Base-by-base conservation (phyloP, 2,888 invertebrate species). In the Papilio elwesi region DNA sequence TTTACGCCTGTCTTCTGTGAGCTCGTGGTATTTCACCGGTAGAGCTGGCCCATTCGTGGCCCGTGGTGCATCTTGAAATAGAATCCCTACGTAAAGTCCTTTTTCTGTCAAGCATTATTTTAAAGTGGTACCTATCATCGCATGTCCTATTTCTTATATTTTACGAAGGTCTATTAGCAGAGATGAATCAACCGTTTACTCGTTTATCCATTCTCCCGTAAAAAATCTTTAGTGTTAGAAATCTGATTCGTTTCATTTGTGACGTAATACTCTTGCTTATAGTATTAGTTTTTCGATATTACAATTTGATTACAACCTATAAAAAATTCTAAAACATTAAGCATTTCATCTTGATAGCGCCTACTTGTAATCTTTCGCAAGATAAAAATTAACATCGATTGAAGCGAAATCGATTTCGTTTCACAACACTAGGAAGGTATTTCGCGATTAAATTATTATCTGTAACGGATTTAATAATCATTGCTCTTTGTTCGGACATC, bases 361-460 rank as follows among this genome's bases (percentile, higher is more conserved):
- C 55, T 10, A 8, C n/a, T 47, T 47, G 48, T 53, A 71, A 38
- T 55, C 51, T 70, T 70, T 73, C 59, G 62, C 47, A 66, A 73
- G 73, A 62, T 70, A 16, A 10, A 71, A 67, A 67, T 71, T 67
- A 66, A 73, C 52, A 11, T 66, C 43, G 52, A 65, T 66, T n/a
- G 47, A 43, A 15, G 69, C 69, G 51, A 65, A 69, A 69, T 62
- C 51, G 43, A 47, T 53, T 69, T 51, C 57, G 64, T 73, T 73
- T 64, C 73, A 64, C 68, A 69, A 73, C 73, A 70, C 52, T 26
- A 48, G 73, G 73, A 73, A 73, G 62, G 62, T 48, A 66, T 70
- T 70, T 66, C 7, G 36, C 62, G 53, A 67, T 73, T 55, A 65
- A 9, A 36, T 49, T 68, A 43, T 68, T 59, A 73, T 65, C 51